Evolutionary conservation across 2,113 vertebrate genomes (phyloP).

Genomic region (Pholis gunnellus): DNA sequence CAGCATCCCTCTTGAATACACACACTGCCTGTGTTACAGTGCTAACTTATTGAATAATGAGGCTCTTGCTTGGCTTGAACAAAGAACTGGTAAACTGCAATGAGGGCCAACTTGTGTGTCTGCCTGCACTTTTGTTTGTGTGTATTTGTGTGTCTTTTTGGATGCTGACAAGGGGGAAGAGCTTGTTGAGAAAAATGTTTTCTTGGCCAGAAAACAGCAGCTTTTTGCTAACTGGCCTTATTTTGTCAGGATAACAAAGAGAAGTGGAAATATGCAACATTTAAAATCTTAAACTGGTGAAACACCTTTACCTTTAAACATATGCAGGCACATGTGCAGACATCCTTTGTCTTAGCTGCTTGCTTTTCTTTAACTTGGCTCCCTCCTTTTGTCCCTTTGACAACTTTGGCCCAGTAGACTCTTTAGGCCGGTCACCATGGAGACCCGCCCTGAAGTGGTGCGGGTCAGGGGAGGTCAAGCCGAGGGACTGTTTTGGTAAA

Average conservation of each 20-base stretch:
- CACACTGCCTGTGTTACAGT: slow-evolving; percentile 56
- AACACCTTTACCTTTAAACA: slow-evolving; percentile 41
- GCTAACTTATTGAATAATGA: slow-evolving; percentile 77
- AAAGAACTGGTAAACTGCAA: slow-evolving; percentile 69
- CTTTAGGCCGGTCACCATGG: slow-evolving; percentile 73
- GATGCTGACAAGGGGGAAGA: slow-evolving; percentile 62
- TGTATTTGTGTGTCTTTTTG: slow-evolving; percentile 51
- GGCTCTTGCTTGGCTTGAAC: slow-evolving; percentile 59
- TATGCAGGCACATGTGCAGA: slow-evolving; percentile 60
- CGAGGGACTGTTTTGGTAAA: slow-evolving; percentile 78
- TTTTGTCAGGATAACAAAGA: slow-evolving; percentile 67
- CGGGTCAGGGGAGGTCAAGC: slow-evolving; percentile 73
- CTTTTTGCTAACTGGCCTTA: slow-evolving; percentile 64
- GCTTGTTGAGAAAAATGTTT: slow-evolving; percentile 75
- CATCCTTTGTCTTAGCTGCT: slow-evolving; percentile 46
- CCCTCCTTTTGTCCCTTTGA: slow-evolving; percentile 61
- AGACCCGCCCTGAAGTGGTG: slow-evolving; percentile 69
- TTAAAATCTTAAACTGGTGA: slow-evolving; percentile 42
- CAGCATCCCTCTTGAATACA: slow-evolving; percentile 45
- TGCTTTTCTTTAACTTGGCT: slow-evolving; percentile 48
- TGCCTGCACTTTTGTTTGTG: slow-evolving; percentile 25
- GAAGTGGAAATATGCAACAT: slow-evolving; percentile 43
- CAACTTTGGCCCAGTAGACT: slow-evolving; percentile 58
- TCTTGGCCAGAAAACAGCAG: slow-evolving; percentile 61
- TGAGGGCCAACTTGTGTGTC: slow-evolving; percentile 51